Evolutionary conservation across 2,888 invertebrate species (phyloP).

Genomic region (Dysmachus trigonus): DNA sequence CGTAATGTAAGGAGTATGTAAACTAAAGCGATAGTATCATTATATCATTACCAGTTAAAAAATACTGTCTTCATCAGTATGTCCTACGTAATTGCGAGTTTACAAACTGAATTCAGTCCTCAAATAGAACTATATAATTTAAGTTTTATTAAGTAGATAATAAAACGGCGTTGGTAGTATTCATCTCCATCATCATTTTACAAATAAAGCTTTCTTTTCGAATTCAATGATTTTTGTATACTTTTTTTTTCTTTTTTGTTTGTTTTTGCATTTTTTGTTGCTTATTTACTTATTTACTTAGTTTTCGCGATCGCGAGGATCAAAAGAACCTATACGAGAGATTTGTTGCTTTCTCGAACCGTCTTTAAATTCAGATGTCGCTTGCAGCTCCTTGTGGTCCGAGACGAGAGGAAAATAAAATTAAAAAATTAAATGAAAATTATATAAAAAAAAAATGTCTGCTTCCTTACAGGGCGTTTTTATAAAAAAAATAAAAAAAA

Average conservation of each 20-base stretch:
- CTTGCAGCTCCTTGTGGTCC: conserved; percentile 9
- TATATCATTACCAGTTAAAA: conserved; percentile 7
- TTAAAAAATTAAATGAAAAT: background rate
- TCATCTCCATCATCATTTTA: conserved; percentile 13
- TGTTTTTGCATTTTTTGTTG: background rate
- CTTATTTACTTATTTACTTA: conserved; percentile 2
- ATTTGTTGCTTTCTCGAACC: background rate
- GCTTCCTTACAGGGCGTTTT: conserved; percentile 8
- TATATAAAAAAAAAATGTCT: background rate
- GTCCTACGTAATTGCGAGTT: conserved; percentile 37
- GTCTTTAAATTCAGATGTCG: conserved; percentile 26
- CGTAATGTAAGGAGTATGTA: conserved; percentile 11
- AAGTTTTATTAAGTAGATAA: conserved; percentile 42
- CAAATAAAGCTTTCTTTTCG: conserved; percentile 23
- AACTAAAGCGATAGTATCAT: conserved; percentile 2
- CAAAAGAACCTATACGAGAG: background rate
- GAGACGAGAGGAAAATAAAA: conserved; percentile 2
- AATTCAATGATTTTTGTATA: background rate
- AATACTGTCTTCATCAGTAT: conserved; percentile 38
- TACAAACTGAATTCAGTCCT: conserved; percentile 41
- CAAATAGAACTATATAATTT: conserved; percentile 37
- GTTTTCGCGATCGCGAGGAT: background rate
- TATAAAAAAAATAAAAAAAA: background rate
- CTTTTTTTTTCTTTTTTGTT: background rate
- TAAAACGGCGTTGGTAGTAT: conserved; percentile 36